Conservation (phyloP, 2,888 invertebrate species). For the Microctonus brassicae region DNA sequence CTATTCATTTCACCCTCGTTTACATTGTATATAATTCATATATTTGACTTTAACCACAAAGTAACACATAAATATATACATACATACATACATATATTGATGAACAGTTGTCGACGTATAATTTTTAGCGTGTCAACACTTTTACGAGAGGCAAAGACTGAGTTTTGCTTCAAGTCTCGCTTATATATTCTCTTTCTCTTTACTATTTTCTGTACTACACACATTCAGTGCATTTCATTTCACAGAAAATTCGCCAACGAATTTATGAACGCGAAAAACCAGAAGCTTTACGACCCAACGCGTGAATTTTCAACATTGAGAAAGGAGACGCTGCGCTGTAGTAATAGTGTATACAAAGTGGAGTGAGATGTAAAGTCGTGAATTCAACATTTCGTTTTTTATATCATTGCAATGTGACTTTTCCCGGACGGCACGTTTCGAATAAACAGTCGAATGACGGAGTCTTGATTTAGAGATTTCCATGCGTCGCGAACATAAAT, state of each 20-base stretch:
- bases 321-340: background rate
- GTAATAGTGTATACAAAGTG: background rate
- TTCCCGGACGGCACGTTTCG: slow-evolving; percentile 42
- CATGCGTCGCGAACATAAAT: slow-evolving; percentile 2
- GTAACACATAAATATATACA: background rate
- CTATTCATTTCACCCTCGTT: too few species aligned
- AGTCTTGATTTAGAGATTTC: slow-evolving; percentile 23
- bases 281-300: slow-evolving; percentile 32
- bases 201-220: slow-evolving; percentile 21
- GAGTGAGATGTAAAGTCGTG: background rate
- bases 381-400: slow-evolving; percentile 16
- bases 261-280: slow-evolving; percentile 33
- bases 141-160: slow-evolving; percentile 17
- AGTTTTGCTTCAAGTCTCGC: slow-evolving; percentile 14
- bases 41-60: too few species aligned
- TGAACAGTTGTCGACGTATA: background rate
- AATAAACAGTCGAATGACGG: slow-evolving; percentile 43
- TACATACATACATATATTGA: background rate
- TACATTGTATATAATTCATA: too few species aligned
- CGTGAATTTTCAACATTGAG: slow-evolving; percentile 21
- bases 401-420: slow-evolving; percentile 31
- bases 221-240: slow-evolving; percentile 37
- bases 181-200: background rate
- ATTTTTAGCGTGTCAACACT: slow-evolving; percentile 20
- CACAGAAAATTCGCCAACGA: slow-evolving; percentile 22